Evolutionary conservation across 2,797 vertebrate species (phyloP), one percentile per base, ranked within the genome.

Genomic region (Numenius phaeopus): DNA sequence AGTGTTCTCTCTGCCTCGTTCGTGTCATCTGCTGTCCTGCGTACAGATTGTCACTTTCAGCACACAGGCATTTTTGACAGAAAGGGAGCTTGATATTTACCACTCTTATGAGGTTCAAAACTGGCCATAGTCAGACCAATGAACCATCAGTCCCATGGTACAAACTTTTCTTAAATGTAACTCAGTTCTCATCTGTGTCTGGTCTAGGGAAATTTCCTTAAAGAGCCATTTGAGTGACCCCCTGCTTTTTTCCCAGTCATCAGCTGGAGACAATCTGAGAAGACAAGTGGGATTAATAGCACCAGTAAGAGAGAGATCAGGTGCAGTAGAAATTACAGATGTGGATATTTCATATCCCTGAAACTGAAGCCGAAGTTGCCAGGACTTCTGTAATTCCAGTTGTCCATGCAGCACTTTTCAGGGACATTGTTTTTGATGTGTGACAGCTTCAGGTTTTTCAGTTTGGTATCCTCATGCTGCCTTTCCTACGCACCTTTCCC

Each of bases 161-260:
- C 18, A 58, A 85, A 86, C 77, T 52, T 46, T 66, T 49, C 81
- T 83, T 23, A 81, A 54, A 52, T 54, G 4, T 29, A 88, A 46
- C 54, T 78, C 8, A 3, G 11, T 54, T 54, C 49, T 73, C 42
- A 47, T 37, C 69, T 76, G 34, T 61, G 46, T 17, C 50, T 76
- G 58, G 22, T 32, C 24, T 10, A 15, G 50, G n/a, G 44, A 73
- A 82, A 39, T 82, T 50, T 62, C 78, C 50, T 90, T 66, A 22
- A 76, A 62, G 24, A 72, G 20, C 32, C 6, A 19, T 77, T 40
- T 62, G 23, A 57, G 15, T 62, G 27, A 34, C n/a, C 46, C 11
- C 14, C 23, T 71, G 55, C n/a, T 69, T 65, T 76, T 22, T 20
- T 5, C 29, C 67, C 30, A 46, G 0, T 14, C 0, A 0, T 71